Percentiles rank a stretch among this genome's conserved stretches.
These are phyloP conservation scores for Chiridota heheva DNA, from an alignment of 35 echinoderm and acorn worm species.

Conservation along the genomic window DNA sequence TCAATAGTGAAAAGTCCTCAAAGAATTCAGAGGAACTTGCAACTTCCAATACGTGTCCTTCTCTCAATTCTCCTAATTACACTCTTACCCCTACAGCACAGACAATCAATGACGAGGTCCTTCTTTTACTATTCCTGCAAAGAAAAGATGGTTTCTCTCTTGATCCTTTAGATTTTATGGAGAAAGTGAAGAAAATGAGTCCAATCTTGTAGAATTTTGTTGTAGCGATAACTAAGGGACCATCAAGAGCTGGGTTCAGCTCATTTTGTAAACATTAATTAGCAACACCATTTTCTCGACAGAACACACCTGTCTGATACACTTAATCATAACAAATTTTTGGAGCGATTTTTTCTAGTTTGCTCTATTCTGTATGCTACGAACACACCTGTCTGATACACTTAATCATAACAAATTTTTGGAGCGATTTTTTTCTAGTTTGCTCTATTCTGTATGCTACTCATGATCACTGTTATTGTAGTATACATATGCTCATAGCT, in stretches of 20 bases:
- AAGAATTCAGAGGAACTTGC: too few relatives aligned
- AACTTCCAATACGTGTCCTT: too few relatives aligned
- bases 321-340: conserved; percentile 19
- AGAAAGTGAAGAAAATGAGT: neutral
- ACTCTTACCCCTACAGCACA: conserved; percentile 17
- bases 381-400: too few relatives aligned
- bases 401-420: too few relatives aligned
- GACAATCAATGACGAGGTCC: neutral
- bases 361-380: conserved; percentile 18
- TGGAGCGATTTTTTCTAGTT: conserved; percentile 17
- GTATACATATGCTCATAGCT: conserved; percentile 19
- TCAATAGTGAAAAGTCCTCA: too few relatives aligned
- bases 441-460: too few relatives aligned
- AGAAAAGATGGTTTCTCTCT: neutral
- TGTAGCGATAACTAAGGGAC: neutral
- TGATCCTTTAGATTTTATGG: conserved; percentile 6
- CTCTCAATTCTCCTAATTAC: too few relatives aligned
- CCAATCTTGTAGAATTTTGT: conserved; percentile 30
- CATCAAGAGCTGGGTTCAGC: neutral
- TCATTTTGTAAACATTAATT: neutral
- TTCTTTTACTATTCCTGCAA: too few relatives aligned
- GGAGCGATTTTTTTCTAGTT: too few relatives aligned
- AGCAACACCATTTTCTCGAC: neutral
- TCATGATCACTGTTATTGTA: conserved; percentile 3
- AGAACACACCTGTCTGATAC: conserved; percentile 7